Conservation (phyloP, 2,113 vertebrate genomes). For the Tachysurus fulvidraco region DNA sequence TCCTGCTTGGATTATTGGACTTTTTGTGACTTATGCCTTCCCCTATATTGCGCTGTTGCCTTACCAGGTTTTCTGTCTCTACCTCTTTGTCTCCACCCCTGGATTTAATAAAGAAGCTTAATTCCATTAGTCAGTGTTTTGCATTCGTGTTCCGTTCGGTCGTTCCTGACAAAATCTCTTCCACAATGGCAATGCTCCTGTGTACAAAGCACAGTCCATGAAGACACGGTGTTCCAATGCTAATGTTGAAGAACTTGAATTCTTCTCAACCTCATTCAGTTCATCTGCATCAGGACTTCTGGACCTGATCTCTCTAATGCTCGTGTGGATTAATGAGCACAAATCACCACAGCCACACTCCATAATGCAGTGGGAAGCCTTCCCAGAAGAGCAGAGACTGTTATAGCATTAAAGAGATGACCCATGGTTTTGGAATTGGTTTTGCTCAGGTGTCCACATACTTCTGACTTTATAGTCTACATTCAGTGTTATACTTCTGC, state of each 20-base stretch:
- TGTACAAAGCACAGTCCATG: not conserved
- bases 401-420: not conserved
- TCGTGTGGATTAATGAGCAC: not conserved
- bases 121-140: too few relatives aligned
- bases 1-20: too few relatives aligned
- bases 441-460: not conserved
- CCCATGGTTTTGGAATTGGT: not conserved
- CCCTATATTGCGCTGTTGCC: too few relatives aligned
- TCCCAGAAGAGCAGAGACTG: not conserved
- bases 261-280: not conserved
- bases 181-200: not conserved
- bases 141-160: too few relatives aligned
- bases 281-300: not conserved
- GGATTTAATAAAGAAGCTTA: too few relatives aligned
- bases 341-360: not conserved
- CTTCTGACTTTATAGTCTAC: not conserved
- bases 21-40: too few relatives aligned
- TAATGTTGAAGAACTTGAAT: not conserved
- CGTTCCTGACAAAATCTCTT: not conserved
- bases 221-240: not conserved
- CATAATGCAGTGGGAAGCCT: not conserved
- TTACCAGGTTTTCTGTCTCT: too few relatives aligned
- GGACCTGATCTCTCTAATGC: not conserved
- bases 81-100: too few relatives aligned
- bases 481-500: not conserved